Conservation (phyloP, 2,113 vertebrate species). For the Cebidichthys violaceus region DNA sequence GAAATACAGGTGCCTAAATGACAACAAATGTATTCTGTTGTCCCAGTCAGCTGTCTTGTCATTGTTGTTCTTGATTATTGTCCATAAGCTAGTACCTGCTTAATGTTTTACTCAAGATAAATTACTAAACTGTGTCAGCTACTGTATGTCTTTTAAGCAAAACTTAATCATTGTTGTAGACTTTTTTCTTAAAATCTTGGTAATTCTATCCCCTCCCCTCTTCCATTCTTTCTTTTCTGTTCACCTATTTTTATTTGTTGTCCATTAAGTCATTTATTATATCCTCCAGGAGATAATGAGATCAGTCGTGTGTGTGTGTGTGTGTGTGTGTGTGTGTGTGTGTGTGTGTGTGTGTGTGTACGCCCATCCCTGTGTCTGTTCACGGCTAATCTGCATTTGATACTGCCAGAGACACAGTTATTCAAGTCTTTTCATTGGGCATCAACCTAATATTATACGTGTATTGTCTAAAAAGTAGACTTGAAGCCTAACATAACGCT, state of each 20-base stretch:
- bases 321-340: neutral
- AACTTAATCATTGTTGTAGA: neutral
- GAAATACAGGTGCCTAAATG: slow-evolving; percentile 68
- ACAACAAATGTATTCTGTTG: slow-evolving; percentile 47
- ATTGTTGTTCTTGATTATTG: neutral
- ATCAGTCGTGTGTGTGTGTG: neutral
- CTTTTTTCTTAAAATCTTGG: neutral
- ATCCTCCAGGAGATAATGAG: neutral
- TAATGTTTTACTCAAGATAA: slow-evolving; percentile 14
- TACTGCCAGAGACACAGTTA: neutral
- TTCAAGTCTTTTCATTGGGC: neutral
- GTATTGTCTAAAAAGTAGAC: neutral
- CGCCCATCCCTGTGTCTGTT: neutral
- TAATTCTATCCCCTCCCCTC: neutral
- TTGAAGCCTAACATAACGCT: neutral
- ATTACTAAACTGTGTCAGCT: neutral
- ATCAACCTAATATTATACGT: neutral
- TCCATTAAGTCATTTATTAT: neutral
- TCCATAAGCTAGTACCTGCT: neutral
- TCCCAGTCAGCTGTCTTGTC: slow-evolving; percentile 3
- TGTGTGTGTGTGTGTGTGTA: no score
- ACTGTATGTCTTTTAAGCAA: neutral
- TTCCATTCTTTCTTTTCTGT: neutral
- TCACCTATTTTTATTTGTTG: neutral
- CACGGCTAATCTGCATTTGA: neutral